Evolutionary conservation across 2,113 vertebrate species (phyloP).

Genomic region (Hemiscyllium ocellatum): DNA sequence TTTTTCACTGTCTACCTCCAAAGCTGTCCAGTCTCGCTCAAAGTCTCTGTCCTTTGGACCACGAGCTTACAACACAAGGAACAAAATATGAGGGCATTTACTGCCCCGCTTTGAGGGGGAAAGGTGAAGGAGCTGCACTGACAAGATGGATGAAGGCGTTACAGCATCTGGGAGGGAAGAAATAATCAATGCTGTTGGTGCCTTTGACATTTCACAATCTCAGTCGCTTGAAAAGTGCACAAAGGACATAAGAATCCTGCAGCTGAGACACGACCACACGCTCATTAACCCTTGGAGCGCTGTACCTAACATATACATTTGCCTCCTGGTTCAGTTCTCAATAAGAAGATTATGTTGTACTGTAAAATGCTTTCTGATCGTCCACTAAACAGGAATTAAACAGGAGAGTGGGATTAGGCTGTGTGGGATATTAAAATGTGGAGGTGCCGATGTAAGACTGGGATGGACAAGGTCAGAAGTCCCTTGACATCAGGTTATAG

Average conservation of each 20-base stretch:
- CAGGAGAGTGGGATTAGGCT: background rate
- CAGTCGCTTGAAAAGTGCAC: background rate
- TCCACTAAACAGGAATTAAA: background rate
- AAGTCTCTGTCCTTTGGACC: background rate
- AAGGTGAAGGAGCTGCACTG: background rate
- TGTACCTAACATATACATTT: background rate
- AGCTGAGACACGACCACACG: background rate
- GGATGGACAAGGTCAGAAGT: too few species aligned
- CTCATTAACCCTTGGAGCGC: background rate
- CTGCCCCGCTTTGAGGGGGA: background rate
- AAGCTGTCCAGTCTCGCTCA: background rate
- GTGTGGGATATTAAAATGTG: background rate
- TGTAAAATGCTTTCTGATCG: background rate
- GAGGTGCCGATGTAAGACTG: background rate
- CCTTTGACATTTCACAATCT: conserved; percentile 30
- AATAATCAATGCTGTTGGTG: conserved; percentile 1
- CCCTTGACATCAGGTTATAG: too few species aligned
- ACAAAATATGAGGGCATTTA: background rate
- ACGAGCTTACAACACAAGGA: background rate
- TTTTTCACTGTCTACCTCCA: conserved; percentile 20
- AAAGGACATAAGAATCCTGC: background rate
- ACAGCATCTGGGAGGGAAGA: background rate
- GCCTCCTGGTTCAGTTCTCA: background rate
- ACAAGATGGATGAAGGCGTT: conserved; percentile 23
- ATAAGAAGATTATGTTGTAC: background rate